Base-by-base conservation (phyloP, 2,113 vertebrate species). In the Tetrax tetrax region DNA sequence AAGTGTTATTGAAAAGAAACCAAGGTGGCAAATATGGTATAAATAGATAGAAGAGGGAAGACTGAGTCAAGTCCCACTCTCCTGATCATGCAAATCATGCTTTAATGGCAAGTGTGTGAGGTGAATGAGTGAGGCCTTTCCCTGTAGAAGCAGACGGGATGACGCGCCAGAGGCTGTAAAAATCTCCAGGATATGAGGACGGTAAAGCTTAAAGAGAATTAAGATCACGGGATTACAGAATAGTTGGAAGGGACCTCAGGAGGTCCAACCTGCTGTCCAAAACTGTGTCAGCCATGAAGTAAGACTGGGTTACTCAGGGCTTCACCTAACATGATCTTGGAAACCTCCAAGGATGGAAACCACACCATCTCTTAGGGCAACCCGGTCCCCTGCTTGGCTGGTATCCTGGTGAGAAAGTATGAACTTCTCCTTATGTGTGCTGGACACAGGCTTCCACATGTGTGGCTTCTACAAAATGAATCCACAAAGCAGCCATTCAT, bases 401-500 rank as follows among this genome's bases (percentile, higher is more conserved):
- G 2, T 63, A 7, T 66, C 28, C n/a, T 50, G 25, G 8, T 0
- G 0, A 54, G n/a, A 37, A 83, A 37, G 31, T 7, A 41, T 41
- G 13, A 41, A 41, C 41, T 41, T 41, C 41, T 41, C 41, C 41
- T 41, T 41, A 41, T 41, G 41, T 14, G 41, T 41, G 41, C 41
- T 41, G 90, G 89, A 90, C 37, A 45, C 51, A 91, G 82, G 74
- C 94, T 87, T 71, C 74, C 43, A 86, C 76, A 93, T 83, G 83
- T 7, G 1, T 61, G 83, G 51, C 89, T 96, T 47, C 66, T 69
- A 47, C 92, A 29, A 48, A 84, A 89, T 94, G 90, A 97, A 97
- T 96, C 86, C 75, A 96, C 96, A 97, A 96, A 92, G 92, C 89
- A 94, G 79, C 79, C 29, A 96, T 97, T 97, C 93, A 96, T 51